These are phyloP conservation scores for Monochamus saltuarius DNA, from an alignment of 1,140 invertebrate genomes.

Conservation along the genomic window DNA sequence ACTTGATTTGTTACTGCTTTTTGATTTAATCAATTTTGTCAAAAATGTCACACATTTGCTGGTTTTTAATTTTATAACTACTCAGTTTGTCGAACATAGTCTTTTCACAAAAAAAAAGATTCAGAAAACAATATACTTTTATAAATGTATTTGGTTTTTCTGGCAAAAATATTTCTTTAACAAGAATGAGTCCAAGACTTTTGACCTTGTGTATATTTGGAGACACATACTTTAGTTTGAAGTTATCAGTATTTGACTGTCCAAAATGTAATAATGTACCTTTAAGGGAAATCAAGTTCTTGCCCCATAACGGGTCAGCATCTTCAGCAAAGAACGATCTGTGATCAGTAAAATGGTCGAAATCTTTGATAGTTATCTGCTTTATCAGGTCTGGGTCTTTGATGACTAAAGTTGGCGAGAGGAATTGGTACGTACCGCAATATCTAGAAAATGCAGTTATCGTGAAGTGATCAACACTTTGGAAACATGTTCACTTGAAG, in stretches of 20 bases:
- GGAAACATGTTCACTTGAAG: no score
- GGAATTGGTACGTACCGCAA: constrained; percentile 52
- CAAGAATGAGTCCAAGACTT: no score
- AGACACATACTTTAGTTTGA: no score
- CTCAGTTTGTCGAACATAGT: neutral
- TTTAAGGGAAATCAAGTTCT: constrained; percentile 56
- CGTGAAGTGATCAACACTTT: no score
- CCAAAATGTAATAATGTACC: no score
- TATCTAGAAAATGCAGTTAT: constrained; percentile 41
- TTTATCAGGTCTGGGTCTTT: constrained; percentile 55
- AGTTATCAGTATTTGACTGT: no score
- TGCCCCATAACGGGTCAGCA: constrained; percentile 56
- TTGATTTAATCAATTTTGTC: no score
- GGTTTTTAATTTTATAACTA: neutral
- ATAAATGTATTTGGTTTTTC: no score
- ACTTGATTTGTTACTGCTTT: no score
- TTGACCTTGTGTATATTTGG: no score
- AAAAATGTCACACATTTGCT: neutral
- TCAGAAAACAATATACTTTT: no score
- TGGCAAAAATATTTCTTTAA: neutral
- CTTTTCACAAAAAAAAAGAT: no score
- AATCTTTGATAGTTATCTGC: constrained; percentile 56
- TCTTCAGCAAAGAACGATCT: constrained; percentile 52
- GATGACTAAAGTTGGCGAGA: constrained; percentile 49
- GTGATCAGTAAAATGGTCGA: constrained; percentile 55